Evolutionary conservation across 2,888 invertebrate genomes (phyloP).

Genomic region (Criorhina ranunculi): DNA sequence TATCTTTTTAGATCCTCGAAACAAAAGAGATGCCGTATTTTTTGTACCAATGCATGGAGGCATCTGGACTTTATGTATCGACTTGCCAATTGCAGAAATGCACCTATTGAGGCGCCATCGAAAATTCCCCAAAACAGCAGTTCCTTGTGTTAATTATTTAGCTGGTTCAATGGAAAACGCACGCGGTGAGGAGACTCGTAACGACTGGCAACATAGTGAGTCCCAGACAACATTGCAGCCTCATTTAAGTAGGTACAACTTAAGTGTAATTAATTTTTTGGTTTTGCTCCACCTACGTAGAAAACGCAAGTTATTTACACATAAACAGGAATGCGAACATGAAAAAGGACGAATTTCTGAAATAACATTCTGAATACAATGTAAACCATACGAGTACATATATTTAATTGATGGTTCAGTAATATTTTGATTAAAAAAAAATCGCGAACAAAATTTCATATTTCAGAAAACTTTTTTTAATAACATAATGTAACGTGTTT

Average conservation of each 20-base stretch:
- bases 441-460: not conserved
- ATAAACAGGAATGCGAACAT: not conserved
- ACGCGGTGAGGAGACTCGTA: slow-evolving; percentile 89
- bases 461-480: no score
- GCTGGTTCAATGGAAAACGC: slow-evolving; percentile 88
- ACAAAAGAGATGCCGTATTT: slow-evolving; percentile 86
- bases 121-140: slow-evolving; percentile 85
- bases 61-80: slow-evolving; percentile 94
- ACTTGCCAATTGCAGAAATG: slow-evolving; percentile 91
- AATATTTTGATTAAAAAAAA: no score
- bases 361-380: no score
- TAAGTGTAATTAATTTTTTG: slow-evolving; percentile 30
- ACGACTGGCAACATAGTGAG: slow-evolving; percentile 93
- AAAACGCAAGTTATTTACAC: slow-evolving; percentile 16
- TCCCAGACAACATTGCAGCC: slow-evolving; percentile 85
- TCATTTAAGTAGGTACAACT: slow-evolving; percentile 83
- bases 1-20: slow-evolving; percentile 84
- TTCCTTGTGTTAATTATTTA: slow-evolving; percentile 92
- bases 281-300: not conserved
- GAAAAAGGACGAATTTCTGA: no score
- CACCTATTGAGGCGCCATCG: slow-evolving; percentile 85
- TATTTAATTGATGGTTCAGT: no score
- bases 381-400: no score
- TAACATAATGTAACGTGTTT: no score
- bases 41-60: slow-evolving; percentile 95